A percentile compares a stretch with the other conserved stretches of the same genome.
phyloP scores from a whole-genome alignment of 2,888 invertebrate species.

The Marasmarcha lunaedactyla region DNA sequence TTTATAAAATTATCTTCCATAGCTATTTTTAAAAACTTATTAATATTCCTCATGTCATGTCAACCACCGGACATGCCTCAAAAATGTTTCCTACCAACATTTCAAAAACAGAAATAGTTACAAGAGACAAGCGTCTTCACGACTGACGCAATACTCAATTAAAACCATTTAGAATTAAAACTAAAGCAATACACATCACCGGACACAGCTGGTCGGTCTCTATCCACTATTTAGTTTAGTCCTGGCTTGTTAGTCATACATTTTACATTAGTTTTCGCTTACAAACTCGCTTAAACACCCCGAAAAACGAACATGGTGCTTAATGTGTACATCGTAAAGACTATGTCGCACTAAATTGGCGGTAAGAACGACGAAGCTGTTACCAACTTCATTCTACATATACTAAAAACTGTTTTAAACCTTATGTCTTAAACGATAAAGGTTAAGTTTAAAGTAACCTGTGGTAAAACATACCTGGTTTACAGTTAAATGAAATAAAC shows the following conservation, averaged over 20 bases:
- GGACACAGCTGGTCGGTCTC: slow-evolving; percentile 65
- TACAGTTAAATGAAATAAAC: slow-evolving; percentile 52
- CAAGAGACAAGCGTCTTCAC: slow-evolving; percentile 23
- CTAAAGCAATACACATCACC: slow-evolving; percentile 45
- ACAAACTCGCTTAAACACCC: too few species aligned
- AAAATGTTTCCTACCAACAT: too few species aligned
- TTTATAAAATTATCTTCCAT: too few species aligned
- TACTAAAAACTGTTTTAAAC: background rate
- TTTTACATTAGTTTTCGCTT: slow-evolving; percentile 54
- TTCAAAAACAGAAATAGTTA: background rate
- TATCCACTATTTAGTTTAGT: slow-evolving; percentile 63
- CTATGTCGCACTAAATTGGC: too few species aligned
- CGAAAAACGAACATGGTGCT: too few species aligned
- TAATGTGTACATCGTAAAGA: too few species aligned
- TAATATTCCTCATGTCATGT: too few species aligned
- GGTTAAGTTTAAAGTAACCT: slow-evolving; percentile 1
- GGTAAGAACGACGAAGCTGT: too few species aligned
- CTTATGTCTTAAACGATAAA: slow-evolving; percentile 13
- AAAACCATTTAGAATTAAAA: slow-evolving; percentile 64
- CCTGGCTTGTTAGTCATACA: slow-evolving; percentile 66
- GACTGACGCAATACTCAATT: slow-evolving; percentile 51
- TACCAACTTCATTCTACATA: too few species aligned
- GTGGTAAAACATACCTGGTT: slow-evolving; percentile 19
- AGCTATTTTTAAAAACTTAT: too few species aligned
- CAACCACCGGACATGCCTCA: too few species aligned